Base-by-base conservation (phyloP, 92 coral and sea anemone species). In the Zoanthus solanderi region DNA sequence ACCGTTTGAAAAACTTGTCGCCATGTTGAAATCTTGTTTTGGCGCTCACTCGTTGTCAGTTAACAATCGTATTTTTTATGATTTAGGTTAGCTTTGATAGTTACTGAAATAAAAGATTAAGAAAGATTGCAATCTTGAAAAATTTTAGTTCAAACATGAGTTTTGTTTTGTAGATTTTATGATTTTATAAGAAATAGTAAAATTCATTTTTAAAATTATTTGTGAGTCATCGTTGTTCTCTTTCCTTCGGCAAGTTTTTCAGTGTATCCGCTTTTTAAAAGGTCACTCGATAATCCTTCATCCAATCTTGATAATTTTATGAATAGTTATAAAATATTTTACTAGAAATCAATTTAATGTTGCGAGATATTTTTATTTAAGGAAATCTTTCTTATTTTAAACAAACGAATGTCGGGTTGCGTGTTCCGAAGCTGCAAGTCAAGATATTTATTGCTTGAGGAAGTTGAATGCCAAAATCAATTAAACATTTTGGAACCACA, bases 191-290 rank as follows among this genome's bases (percentile, higher is more conserved):
- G 85, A 81, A 23, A 45, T 18, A 66, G 61, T 34, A 29, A 81
- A n/a, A 66, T 30, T 65, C 23, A 46, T 23, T 69, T 23, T 23
- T 23, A 23, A 23, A 23, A 23, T 23, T 23, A 23, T 15, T 65
- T 72, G 6, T 72, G 60, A 56, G 83, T 84, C 82, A 53, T 63
- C 82, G 32, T 80, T 78, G 76, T 87, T 78, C 80, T 85, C 75
- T 85, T 91, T 91, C 93, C 82, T 76, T 86, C 75, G 66, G 74
- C 37, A 79, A 83, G 34, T 57, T 73, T 87, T 87, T 50, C 42
- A 37, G 65, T 14, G 88, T 88, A 91, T 91, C 93, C 89, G 89
- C 80, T 91, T 90, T 91, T 0, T 86, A 88, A 91, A 88, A 79
- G 92, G 89, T 91, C 93, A 88, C 15, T 76, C 79, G 75, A 81